phyloP scores from a whole-genome alignment of 2,888 invertebrate species.

The Drosophila diplacantha region DNA sequence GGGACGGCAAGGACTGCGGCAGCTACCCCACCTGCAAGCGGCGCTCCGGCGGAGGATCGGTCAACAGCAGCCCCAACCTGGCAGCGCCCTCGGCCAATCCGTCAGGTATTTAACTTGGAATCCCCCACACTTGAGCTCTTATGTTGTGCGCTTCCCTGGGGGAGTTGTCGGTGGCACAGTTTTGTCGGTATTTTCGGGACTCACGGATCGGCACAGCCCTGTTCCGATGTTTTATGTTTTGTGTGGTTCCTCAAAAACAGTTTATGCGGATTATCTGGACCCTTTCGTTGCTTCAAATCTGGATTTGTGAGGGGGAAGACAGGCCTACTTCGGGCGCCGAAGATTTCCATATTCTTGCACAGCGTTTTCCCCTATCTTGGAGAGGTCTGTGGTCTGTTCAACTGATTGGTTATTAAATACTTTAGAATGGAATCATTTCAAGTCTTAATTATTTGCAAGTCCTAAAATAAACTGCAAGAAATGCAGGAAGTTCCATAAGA shows the following conservation, averaged over 20 bases:
- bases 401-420: too few relatives aligned
- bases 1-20: conserved; percentile 81
- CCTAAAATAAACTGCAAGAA: neutral
- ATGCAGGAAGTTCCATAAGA: neutral
- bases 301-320: neutral
- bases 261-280: conserved; percentile 1
- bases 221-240: neutral
- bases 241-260: conserved; percentile 14
- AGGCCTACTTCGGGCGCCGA: neutral
- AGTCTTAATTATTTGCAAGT: too few relatives aligned
- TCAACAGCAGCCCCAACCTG: conserved; percentile 52
- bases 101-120: conserved; percentile 75
- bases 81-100: conserved; percentile 73
- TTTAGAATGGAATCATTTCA: neutral
- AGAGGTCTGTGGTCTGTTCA: neutral
- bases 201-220: conserved; percentile 16
- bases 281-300: too few relatives aligned
- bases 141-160: conserved; percentile 23
- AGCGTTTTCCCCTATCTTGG: neutral
- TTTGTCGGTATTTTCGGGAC: conserved; percentile 9
- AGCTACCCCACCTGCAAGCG: conserved; percentile 84
- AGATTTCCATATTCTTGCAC: conserved; percentile 1
- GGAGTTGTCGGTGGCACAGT: conserved; percentile 19
- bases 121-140: conserved; percentile 35
- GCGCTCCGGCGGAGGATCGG: conserved; percentile 65